Percentiles rank a stretch among this genome's conserved stretches.
Evolutionary conservation across 2,797 vertebrate genomes (phyloP).

Genomic region (Danio kyathit): DNA sequence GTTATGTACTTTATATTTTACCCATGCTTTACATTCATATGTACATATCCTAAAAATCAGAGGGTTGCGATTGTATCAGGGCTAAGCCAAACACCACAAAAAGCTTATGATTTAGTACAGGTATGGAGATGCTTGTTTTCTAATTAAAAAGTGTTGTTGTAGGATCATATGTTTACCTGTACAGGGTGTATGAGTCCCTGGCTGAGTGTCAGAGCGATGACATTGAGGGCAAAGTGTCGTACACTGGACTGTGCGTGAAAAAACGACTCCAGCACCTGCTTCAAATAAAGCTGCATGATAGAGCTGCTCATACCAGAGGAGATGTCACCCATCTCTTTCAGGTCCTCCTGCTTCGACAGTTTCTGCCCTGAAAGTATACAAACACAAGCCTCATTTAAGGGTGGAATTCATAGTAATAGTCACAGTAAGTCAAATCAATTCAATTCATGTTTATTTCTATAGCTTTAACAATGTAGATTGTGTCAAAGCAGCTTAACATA

Average conservation of each 20-base stretch:
- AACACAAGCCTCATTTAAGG: conserved; percentile 11
- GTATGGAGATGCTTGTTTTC: too few relatives aligned
- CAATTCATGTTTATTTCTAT: too few relatives aligned
- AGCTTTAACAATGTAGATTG: too few relatives aligned
- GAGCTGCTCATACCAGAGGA: conserved; percentile 99
- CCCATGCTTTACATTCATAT: neutral
- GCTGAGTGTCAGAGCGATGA: conserved; percentile 95
- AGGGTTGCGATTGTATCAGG: neutral
- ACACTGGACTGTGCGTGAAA: conserved; percentile 94
- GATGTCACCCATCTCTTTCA: conserved; percentile 99
- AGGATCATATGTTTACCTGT: conserved; percentile 75
- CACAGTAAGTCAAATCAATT: too few relatives aligned
- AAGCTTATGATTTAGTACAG: neutral
- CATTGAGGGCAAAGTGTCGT: conserved; percentile 94
- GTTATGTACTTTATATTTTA: neutral
- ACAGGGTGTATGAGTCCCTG: conserved; percentile 97
- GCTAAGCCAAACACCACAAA: neutral
- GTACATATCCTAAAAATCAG: neutral
- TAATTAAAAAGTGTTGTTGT: neutral
- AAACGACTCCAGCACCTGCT: conserved; percentile 96
- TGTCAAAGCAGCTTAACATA: too few relatives aligned
- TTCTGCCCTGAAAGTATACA: conserved; percentile 87
- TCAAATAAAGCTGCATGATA: conserved; percentile 99
- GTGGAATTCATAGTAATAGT: neutral
- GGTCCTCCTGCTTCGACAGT: conserved; percentile 95